These are phyloP conservation scores for Myotis yumanensis DNA, from an alignment of 2,113 vertebrate genomes.

Conservation along the genomic window DNA sequence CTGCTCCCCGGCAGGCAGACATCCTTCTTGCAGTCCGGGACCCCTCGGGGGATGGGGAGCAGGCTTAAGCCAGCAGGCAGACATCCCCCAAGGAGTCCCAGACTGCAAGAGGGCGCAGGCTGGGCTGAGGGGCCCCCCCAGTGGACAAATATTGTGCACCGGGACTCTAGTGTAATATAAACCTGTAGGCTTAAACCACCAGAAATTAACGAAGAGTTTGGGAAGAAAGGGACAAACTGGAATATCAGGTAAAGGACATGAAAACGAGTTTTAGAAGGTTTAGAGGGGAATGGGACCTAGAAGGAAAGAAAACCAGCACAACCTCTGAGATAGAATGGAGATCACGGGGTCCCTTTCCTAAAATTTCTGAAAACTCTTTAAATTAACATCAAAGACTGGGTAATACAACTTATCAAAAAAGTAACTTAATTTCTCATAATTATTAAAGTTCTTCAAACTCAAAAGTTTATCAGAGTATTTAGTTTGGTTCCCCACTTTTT, in stretches of 20 bases:
- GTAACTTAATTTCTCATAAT: not conserved
- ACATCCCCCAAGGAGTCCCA: no score
- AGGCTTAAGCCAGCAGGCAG: no score
- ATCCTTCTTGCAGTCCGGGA: no score
- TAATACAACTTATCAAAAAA: conserved; percentile 15
- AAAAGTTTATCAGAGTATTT: not conserved
- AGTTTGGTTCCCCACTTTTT: conserved; percentile 20
- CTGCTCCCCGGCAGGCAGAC: no score
- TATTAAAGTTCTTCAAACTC: not conserved
- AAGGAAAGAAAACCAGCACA: not conserved
- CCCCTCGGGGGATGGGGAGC: no score
- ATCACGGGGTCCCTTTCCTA: not conserved
- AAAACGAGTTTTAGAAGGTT: not conserved
- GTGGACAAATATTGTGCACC: no score
- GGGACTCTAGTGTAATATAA: not conserved
- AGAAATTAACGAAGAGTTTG: not conserved
- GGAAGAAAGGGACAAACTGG: not conserved
- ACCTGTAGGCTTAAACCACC: not conserved
- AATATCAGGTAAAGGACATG: not conserved
- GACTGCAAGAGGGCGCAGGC: no score
- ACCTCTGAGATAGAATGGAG: not conserved
- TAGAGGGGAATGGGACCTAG: conserved; percentile 10
- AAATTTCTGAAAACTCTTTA: conserved; percentile 12
- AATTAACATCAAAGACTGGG: conserved; percentile 1
- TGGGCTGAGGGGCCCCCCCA: no score